Percentiles rank a stretch among this genome's conserved stretches.
Conservation (phyloP, 2,113 vertebrate genomes). For the Dipodomys merriami region DNA sequence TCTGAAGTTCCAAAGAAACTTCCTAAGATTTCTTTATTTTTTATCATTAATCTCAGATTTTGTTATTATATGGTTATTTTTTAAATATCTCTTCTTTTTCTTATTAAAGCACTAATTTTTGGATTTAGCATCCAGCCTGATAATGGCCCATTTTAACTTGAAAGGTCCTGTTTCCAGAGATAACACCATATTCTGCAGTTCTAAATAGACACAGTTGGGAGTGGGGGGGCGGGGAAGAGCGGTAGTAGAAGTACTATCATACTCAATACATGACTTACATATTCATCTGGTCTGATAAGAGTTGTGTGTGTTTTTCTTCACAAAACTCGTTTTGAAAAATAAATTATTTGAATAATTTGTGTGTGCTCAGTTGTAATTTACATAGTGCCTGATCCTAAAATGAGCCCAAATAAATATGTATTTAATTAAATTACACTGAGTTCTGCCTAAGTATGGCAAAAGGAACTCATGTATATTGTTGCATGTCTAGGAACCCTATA, state of each 20-base stretch:
- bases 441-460: background rate
- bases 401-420: background rate
- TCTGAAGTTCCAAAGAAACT: background rate
- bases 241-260: background rate
- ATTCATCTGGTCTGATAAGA: background rate
- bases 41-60: no score
- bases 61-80: no score
- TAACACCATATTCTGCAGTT: background rate
- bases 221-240: no score
- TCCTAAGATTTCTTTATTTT: background rate
- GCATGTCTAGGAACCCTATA: background rate
- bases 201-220: accelerated
- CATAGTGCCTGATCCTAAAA: background rate
- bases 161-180: background rate
- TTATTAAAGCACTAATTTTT: background rate
- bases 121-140: background rate
- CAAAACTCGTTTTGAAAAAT: background rate
- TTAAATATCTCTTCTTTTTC: background rate
- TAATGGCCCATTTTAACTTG: background rate
- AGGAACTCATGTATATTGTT: background rate
- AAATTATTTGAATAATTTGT: background rate
- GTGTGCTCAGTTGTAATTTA: background rate
- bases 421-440: background rate
- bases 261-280: background rate
- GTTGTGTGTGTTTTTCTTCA: background rate